phyloP scores from a whole-genome alignment of 2,113 vertebrate genomes.

The Triplophysa siluroides region DNA sequence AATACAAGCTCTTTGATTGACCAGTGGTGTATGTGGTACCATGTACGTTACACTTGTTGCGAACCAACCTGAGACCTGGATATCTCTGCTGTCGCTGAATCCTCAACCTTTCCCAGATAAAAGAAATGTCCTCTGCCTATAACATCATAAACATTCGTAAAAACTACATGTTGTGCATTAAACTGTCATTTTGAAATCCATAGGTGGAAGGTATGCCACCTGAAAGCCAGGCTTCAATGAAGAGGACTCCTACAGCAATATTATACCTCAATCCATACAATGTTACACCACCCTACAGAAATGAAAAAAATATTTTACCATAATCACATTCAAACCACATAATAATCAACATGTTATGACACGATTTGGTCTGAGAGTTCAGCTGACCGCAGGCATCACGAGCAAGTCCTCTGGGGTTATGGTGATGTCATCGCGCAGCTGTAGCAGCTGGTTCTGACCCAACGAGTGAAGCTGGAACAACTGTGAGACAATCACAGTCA shows the following conservation, averaged over 20 bases:
- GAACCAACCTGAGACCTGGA: constrained; percentile 74
- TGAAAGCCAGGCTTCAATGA: constrained; percentile 79
- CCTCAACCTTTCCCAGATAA: constrained; percentile 74
- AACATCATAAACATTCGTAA: constrained; percentile 19
- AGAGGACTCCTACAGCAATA: constrained; percentile 74
- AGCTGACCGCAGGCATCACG: constrained; percentile 70
- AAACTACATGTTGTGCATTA: background rate
- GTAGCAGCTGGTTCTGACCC: constrained; percentile 69
- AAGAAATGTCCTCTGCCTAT: constrained; percentile 73
- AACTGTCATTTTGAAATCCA: background rate
- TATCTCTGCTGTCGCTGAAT: constrained; percentile 80
- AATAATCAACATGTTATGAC: background rate
- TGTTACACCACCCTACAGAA: constrained; percentile 71
- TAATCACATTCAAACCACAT: background rate
- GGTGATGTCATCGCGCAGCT: constrained; percentile 60
- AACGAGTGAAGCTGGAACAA: constrained; percentile 69
- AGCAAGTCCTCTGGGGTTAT: constrained; percentile 70
- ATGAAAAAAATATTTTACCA: background rate
- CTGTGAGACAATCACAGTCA: constrained; percentile 51
- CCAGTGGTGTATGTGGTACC: background rate
- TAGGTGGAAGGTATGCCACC: constrained; percentile 57
- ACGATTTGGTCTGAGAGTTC: background rate
- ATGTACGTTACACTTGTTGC: background rate
- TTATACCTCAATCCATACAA: constrained; percentile 74
- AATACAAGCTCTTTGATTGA: background rate